These are phyloP conservation scores for Notodonta ziczac DNA, from an alignment of 2,888 invertebrate genomes.

Conservation along the genomic window DNA sequence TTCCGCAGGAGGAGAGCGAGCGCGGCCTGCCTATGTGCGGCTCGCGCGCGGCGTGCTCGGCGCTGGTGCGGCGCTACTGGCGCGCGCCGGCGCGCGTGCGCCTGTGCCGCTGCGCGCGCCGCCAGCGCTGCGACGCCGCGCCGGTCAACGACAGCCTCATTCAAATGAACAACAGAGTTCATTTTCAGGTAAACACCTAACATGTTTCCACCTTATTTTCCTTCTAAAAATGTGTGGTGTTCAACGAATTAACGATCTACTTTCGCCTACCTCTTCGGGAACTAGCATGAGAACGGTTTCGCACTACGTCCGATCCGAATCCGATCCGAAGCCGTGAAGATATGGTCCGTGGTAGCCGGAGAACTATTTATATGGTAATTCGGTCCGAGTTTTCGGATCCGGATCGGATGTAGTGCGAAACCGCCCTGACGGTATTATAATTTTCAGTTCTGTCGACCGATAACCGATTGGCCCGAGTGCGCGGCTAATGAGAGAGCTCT, in stretches of 20 bases:
- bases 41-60: constrained; percentile 79
- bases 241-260: too few species aligned
- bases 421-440: neutral
- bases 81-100: constrained; percentile 83
- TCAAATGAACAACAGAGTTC: constrained; percentile 84
- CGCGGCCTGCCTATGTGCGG: constrained; percentile 82
- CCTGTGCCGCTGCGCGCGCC: constrained; percentile 85
- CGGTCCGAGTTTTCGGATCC: too few species aligned
- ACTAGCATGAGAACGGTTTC: too few species aligned
- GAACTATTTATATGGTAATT: too few species aligned
- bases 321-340: too few species aligned
- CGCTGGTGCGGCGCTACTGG: constrained; percentile 84
- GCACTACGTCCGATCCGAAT: too few species aligned
- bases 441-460: constrained; percentile 81
- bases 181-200: constrained; percentile 82
- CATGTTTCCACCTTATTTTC: too few species aligned
- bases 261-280: too few species aligned
- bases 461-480: constrained; percentile 69
- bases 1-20: constrained; percentile 83
- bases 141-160: constrained; percentile 49
- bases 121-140: constrained; percentile 67
- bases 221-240: too few species aligned
- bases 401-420: too few species aligned
- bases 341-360: too few species aligned
- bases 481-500: constrained; percentile 61